Evolutionary conservation across 1,140 invertebrate species (phyloP).

Genomic region (Drosophila watanabei): DNA sequence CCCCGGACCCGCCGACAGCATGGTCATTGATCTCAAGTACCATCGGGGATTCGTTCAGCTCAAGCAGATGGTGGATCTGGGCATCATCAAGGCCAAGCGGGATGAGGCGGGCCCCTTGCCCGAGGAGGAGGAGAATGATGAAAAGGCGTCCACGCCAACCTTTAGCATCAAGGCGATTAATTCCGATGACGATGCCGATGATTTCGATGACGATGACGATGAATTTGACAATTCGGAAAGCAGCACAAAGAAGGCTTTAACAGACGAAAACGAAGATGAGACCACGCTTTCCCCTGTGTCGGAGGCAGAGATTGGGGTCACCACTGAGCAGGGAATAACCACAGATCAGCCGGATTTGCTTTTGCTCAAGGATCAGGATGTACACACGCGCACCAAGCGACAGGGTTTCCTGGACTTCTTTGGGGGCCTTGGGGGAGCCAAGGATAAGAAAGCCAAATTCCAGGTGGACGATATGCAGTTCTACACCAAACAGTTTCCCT

Average conservation of each 20-base stretch:
- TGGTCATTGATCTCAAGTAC: constrained; percentile 89
- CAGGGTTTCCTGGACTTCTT: constrained; percentile 71
- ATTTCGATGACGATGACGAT: constrained; percentile 37
- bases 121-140: constrained; percentile 1
- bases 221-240: neutral
- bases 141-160: neutral
- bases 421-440: constrained; percentile 33
- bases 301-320: neutral
- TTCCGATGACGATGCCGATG: constrained; percentile 22
- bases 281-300: neutral
- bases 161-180: constrained; percentile 40
- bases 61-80: constrained; percentile 89
- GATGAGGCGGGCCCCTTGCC: constrained; percentile 45
- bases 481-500: constrained; percentile 89
- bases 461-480: constrained; percentile 86
- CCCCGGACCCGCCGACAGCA: constrained; percentile 88
- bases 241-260: neutral
- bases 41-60: constrained; percentile 89
- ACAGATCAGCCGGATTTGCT: constrained; percentile 11
- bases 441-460: constrained; percentile 39
- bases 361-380: constrained; percentile 29
- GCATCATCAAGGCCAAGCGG: constrained; percentile 86
- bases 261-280: neutral
- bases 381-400: constrained; percentile 39
- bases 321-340: neutral